Conservation (phyloP, 1,140 invertebrate genomes). For the Plutomurus gul region DNA sequence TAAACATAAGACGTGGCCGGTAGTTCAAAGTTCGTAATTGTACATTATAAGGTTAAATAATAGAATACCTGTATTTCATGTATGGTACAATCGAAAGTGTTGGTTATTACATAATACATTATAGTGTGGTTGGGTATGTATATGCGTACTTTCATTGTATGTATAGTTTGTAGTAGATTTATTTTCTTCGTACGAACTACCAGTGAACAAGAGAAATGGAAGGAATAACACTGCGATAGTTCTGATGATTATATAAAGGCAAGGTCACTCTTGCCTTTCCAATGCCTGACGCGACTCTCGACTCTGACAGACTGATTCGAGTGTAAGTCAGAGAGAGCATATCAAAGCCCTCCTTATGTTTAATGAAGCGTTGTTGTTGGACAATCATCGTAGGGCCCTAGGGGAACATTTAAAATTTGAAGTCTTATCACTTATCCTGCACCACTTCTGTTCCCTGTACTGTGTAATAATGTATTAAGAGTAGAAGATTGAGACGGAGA, state of each 20-base stretch:
- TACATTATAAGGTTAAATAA: too few species aligned
- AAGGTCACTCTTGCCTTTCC: conserved; percentile 1
- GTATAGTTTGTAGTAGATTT: too few species aligned
- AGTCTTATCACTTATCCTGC: background rate
- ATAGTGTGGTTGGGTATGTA: background rate
- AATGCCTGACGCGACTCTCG: background rate
- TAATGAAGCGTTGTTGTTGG: conserved; percentile 6
- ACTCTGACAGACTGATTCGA: background rate
- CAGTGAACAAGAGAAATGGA: background rate
- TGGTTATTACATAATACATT: too few species aligned
- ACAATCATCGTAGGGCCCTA: background rate
- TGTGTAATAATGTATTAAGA: too few species aligned
- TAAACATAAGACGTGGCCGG: too few species aligned
- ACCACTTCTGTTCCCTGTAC: too few species aligned
- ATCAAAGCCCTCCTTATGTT: background rate
- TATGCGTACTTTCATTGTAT: background rate
- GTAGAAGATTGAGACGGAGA: too few species aligned
- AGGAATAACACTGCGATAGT: background rate
- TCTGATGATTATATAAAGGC: background rate
- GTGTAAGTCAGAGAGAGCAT: too few species aligned
- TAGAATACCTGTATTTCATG: too few species aligned
- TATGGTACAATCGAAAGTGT: too few species aligned
- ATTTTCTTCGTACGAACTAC: background rate
- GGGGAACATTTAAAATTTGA: conserved; percentile 7
- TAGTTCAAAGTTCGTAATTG: too few species aligned